Conservation (phyloP, 1,140 invertebrate species). For the Bombus picipes region DNA sequence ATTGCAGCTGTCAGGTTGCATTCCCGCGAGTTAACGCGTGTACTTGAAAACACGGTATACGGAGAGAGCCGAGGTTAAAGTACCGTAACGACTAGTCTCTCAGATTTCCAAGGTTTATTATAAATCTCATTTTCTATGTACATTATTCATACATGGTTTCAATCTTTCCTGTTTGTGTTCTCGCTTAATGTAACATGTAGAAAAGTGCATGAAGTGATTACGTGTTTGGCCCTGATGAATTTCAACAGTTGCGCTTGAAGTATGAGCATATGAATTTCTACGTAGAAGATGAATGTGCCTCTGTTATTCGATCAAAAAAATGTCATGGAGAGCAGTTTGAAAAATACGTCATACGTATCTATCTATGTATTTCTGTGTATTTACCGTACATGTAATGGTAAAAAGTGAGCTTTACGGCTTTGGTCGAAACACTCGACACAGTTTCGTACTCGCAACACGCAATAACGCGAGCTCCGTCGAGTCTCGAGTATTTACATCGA, state of each 20-base stretch:
- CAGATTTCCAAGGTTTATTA: slow-evolving; percentile 68
- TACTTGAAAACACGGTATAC: neutral
- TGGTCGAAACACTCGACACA: slow-evolving; percentile 46
- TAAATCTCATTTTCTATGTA: slow-evolving; percentile 74
- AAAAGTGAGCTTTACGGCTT: slow-evolving; percentile 17
- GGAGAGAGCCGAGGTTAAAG: neutral
- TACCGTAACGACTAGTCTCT: slow-evolving; percentile 17
- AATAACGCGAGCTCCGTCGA: slow-evolving; percentile 1
- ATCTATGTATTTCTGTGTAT: neutral
- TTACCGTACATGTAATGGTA: neutral
- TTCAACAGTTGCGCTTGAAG: neutral
- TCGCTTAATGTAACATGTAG: slow-evolving; percentile 50
- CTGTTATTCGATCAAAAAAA: neutral
- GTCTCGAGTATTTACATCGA: slow-evolving; percentile 29
- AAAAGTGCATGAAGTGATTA: slow-evolving; percentile 35
- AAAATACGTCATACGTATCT: neutral
- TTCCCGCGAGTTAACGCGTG: too few species aligned
- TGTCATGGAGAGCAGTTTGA: neutral
- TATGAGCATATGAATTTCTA: neutral
- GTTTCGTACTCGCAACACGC: neutral
- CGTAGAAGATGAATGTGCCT: neutral
- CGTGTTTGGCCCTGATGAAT: slow-evolving; percentile 18
- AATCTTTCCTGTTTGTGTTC: slow-evolving; percentile 5
- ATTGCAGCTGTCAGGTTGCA: neutral
- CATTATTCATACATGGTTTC: slow-evolving; percentile 58